Percentiles rank a stretch among this genome's conserved stretches.
Evolutionary conservation across 1,140 invertebrate genomes (phyloP).

Genomic region (Acyrthosiphon pisum): DNA sequence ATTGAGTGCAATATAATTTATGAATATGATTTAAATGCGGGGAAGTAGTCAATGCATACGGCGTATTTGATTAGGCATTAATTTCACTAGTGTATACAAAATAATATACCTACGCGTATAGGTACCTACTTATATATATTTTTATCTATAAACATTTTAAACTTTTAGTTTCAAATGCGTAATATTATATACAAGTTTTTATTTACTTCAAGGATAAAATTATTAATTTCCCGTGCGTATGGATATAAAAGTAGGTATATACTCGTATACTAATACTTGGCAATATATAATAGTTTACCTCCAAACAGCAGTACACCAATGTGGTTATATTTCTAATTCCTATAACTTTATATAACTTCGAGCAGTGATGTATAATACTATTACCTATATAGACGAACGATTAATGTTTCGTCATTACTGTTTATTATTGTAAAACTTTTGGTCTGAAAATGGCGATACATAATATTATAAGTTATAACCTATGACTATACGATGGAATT

Average conservation of each 20-base stretch:
- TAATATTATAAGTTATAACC: background rate
- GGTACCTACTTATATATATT: background rate
- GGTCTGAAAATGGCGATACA: background rate
- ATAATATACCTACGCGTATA: too few species aligned
- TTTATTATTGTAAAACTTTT: background rate
- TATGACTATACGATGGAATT: background rate
- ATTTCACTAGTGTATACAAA: background rate
- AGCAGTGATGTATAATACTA: too few species aligned
- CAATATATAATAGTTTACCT: background rate
- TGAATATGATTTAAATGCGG: background rate
- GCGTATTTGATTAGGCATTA: background rate
- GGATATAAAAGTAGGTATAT: background rate
- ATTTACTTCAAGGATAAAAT: too few species aligned
- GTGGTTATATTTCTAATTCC: too few species aligned
- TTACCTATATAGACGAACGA: too few species aligned
- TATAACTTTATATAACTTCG: too few species aligned
- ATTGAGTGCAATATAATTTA: background rate
- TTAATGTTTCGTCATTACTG: background rate
- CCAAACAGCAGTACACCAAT: background rate
- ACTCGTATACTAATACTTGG: background rate
- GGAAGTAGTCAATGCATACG: background rate
- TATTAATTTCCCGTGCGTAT: background rate
- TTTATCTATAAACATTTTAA: background rate
- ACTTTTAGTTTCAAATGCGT: background rate
- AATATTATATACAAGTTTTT: too few species aligned